Base-by-base conservation (phyloP, 2,888 invertebrate species). In the Schizotus pectinicornis region DNA sequence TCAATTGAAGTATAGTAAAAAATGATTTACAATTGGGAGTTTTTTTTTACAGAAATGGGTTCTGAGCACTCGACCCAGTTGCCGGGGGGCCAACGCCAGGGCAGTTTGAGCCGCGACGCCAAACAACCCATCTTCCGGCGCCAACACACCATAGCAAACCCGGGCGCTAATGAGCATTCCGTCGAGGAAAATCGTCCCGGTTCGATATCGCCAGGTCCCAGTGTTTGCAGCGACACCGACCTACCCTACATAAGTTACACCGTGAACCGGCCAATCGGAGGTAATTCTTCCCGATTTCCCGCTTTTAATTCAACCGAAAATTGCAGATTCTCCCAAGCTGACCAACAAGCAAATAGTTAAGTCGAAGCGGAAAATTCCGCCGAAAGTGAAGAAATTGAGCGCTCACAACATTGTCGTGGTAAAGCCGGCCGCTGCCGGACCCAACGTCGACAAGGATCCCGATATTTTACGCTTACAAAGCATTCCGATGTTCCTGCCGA, bases 191-290 rank as follows among this genome's bases (percentile, higher is more conserved):
- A 80, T 0, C 84, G 90, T 0, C 89, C 88, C 1, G 87, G 90
- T 2, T 89, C 88, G 63, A 88, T 88, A 3, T 94, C 94, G 0
- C 94, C 94, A 0, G 92, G 94, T 0, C 89, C 93, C 0, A 94
- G 94, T 69, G 88, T 95, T 7, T 94, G 94, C 74, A 92, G 92
- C 0, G 93, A 94, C 75, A 90, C 92, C 0, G 95, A 95, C 76
- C 80, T 95, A 50, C 95, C 95, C 0, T 95, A 95, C 77, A 92
- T 95, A 69, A 94, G 94, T 0, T 95, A 95, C 68, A 94, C 94
- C 0, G 91, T 91, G 0, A 94, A 92, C 74, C 82, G 93, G 54
- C 94, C 94, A 7, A 95, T 95, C 49, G 94, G 94, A 71, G 91
- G 90, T 88, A 75, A 69, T 36, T 53, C 35, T 1, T 34, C 37